phyloP scores from a whole-genome alignment of 2,797 vertebrate genomes.

The Fratercula arctica region DNA sequence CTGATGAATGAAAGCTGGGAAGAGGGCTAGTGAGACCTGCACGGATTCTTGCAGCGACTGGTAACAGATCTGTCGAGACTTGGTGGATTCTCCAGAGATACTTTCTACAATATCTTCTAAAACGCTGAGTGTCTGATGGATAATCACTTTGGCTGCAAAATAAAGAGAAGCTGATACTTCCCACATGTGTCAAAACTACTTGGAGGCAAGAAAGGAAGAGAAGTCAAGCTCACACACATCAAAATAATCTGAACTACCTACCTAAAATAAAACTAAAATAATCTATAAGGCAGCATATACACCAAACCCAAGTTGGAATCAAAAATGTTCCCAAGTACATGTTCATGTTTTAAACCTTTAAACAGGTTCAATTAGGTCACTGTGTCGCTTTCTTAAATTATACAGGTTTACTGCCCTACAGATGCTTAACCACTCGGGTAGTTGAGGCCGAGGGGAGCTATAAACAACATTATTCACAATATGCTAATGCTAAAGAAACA shows the following conservation, averaged over 20 bases:
- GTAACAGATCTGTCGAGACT: conserved; percentile 97
- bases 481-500: background rate
- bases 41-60: conserved; percentile 97
- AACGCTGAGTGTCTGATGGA: conserved; percentile 92
- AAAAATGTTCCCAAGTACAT: background rate
- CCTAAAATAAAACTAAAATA: background rate
- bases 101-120: conserved; percentile 93
- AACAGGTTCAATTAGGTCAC: background rate
- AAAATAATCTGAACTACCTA: too few species aligned
- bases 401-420: background rate
- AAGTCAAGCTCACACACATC: background rate
- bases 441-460: background rate
- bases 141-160: conserved; percentile 88
- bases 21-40: conserved; percentile 94
- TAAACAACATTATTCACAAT: background rate
- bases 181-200: background rate
- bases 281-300: background rate
- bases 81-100: conserved; percentile 94
- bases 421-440: background rate
- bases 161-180: conserved; percentile 30
- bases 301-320: background rate
- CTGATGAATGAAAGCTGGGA: conserved; percentile 96
- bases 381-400: background rate
- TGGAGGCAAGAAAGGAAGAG: background rate
- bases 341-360: background rate